Conservation (phyloP, 2,797 vertebrate species). For the Gadopsis marmoratus region DNA sequence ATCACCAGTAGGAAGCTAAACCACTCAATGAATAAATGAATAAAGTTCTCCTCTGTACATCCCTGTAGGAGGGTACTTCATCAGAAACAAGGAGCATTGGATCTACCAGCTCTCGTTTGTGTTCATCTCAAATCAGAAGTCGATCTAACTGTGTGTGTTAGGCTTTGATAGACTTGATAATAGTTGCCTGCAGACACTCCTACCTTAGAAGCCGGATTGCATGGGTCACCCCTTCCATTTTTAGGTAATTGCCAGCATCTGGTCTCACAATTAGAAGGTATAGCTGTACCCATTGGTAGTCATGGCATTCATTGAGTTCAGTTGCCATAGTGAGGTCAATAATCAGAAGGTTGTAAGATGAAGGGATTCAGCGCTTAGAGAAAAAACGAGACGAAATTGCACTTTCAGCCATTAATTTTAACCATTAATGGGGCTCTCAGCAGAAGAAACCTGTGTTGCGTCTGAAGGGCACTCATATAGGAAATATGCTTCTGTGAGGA, state of each 20-base stretch:
- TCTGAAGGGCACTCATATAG: slow-evolving; percentile 51
- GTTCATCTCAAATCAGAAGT: slow-evolving; percentile 29
- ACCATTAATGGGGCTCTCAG: slow-evolving; percentile 58
- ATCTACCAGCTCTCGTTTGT: slow-evolving; percentile 20
- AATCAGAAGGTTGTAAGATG: slow-evolving; percentile 22
- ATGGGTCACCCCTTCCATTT: slow-evolving; percentile 3
- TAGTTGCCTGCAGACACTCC: not conserved
- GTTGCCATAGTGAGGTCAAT: slow-evolving; percentile 53
- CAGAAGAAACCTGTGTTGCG: slow-evolving; percentile 30
- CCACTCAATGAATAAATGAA: slow-evolving; percentile 52
- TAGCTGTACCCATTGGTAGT: slow-evolving; percentile 2
- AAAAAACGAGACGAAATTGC: slow-evolving; percentile 31
- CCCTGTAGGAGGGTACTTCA: slow-evolving; percentile 37
- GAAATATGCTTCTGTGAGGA: slow-evolving; percentile 14
- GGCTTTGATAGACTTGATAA: not conserved
- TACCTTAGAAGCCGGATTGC: slow-evolving; percentile 1
- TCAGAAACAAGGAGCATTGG: slow-evolving; percentile 29
- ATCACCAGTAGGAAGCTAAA: slow-evolving; percentile 35
- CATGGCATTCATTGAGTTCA: slow-evolving; percentile 33
- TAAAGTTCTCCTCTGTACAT: slow-evolving; percentile 19
- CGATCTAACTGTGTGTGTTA: not conserved
- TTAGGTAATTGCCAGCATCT: slow-evolving; percentile 28
- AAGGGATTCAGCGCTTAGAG: not conserved
- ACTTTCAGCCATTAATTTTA: slow-evolving; percentile 55
- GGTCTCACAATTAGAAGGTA: slow-evolving; percentile 21